Evolutionary conservation across 2,797 vertebrate genomes (phyloP).

Genomic region (Oreonectes daqikongensis): DNA sequence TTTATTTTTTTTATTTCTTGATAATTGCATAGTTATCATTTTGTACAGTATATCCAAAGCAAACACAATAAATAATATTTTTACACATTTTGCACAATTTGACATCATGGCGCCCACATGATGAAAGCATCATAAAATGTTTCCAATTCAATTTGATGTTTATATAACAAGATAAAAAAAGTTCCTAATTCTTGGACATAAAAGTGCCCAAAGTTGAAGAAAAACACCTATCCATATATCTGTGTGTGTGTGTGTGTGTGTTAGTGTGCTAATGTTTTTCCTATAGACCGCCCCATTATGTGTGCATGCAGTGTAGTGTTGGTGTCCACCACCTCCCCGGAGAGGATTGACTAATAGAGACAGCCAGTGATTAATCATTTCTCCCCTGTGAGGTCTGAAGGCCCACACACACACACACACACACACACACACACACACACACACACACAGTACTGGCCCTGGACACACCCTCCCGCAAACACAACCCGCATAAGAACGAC

Average conservation of each 20-base stretch:
- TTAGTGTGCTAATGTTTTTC: conserved; percentile 58
- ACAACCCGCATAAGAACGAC: conserved; percentile 11
- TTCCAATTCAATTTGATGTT: background rate
- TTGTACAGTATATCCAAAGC: too few species aligned
- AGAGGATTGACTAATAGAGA: conserved; percentile 60
- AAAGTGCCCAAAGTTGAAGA: background rate
- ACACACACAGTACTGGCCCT: conserved; percentile 19
- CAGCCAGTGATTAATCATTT: conserved; percentile 61
- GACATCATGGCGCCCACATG: too few species aligned
- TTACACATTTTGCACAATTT: too few species aligned
- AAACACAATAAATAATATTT: too few species aligned
- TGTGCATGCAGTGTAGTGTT: conserved; percentile 48
- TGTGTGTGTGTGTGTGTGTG: conserved; percentile 36
- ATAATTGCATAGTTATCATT: too few species aligned
- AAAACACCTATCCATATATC: background rate
- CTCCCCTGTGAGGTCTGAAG: conserved; percentile 35
- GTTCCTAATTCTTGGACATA: background rate
- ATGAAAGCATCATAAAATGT: background rate
- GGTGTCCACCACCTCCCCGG: conserved; percentile 54
- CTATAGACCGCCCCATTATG: conserved; percentile 59
- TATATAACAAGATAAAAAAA: background rate
- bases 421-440: conserved; percentile 7
- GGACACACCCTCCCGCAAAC: conserved; percentile 23
- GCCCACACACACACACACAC: conserved; percentile 17
- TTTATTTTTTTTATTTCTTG: too few species aligned